Percentiles rank a stretch among this genome's conserved stretches.
Conservation (phyloP, 2,113 vertebrate species). For the Apistogramma diplotaenia region DNA sequence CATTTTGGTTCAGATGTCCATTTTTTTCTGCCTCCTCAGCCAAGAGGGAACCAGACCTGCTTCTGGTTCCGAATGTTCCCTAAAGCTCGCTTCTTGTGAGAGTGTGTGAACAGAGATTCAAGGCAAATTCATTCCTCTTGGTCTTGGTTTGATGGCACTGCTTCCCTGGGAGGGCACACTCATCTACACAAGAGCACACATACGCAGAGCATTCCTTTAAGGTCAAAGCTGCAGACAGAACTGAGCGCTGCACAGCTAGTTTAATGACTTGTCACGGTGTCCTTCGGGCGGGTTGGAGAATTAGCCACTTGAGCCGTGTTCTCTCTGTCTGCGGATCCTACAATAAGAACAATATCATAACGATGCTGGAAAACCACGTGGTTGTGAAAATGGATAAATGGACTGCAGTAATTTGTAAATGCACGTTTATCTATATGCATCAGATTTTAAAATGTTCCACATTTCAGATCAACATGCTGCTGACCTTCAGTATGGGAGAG, state of each 20-base stretch:
- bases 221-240: constrained; percentile 48
- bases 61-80: constrained; percentile 18
- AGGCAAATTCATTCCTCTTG: constrained; percentile 30
- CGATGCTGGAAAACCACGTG: background rate
- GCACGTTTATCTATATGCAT: background rate
- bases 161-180: background rate
- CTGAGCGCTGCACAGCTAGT: constrained; percentile 35
- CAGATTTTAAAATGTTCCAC: background rate
- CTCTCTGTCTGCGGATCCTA: background rate
- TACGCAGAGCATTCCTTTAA: background rate
- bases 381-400: background rate
- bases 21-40: background rate
- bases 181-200: background rate
- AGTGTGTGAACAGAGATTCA: background rate
- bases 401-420: background rate
- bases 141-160: constrained; percentile 26
- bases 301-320: background rate
- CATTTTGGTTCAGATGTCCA: background rate
- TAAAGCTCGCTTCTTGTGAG: background rate
- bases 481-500: constrained; percentile 94
- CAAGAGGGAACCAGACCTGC: background rate
- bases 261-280: constrained; percentile 35
- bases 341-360: background rate
- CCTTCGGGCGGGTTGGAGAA: constrained; percentile 25
- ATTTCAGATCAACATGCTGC: constrained; percentile 94